These are phyloP conservation scores for Holocentrus rufus DNA, from an alignment of 2,797 vertebrate species.

Conservation along the genomic window DNA sequence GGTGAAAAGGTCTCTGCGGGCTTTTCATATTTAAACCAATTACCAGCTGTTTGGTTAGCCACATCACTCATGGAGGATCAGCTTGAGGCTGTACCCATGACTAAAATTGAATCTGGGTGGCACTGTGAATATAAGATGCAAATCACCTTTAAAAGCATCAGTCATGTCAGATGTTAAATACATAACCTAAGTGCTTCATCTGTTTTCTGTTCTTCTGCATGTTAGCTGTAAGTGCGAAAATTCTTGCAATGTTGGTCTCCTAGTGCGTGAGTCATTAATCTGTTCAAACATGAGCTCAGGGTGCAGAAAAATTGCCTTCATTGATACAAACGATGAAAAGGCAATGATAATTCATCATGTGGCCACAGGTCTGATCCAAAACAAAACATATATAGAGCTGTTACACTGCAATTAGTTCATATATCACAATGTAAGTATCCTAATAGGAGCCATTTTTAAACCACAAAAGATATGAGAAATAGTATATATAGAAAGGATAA, in stretches of 20 bases:
- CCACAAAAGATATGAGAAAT: background rate
- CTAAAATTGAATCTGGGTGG: conserved; percentile 33
- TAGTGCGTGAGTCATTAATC: conserved; percentile 50
- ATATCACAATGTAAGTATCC: background rate
- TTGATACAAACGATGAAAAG: conserved; percentile 32
- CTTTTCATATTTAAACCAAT: conserved; percentile 38
- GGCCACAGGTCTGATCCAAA: conserved; percentile 8
- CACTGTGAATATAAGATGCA: conserved; percentile 32
- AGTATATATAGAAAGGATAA: no score
- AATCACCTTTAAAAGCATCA: conserved; percentile 38
- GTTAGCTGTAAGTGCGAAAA: conserved; percentile 33
- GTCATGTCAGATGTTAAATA: conserved; percentile 29
- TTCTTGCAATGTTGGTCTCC: conserved; percentile 33
- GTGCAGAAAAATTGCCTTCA: conserved; percentile 25
- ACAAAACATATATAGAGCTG: background rate
- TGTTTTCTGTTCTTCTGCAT: conserved; percentile 19
- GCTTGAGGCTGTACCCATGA: conserved; percentile 17
- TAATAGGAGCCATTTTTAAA: conserved; percentile 1
- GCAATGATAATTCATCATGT: background rate
- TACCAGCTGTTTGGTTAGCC: conserved; percentile 30
- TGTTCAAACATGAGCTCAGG: conserved; percentile 34
- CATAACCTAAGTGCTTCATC: conserved; percentile 27
- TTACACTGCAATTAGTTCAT: conserved; percentile 2
- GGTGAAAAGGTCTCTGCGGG: conserved; percentile 9
- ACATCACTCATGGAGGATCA: conserved; percentile 20